Evolutionary conservation across 2,888 invertebrate genomes (phyloP).

Genomic region (Ectemnius cavifrons): DNA sequence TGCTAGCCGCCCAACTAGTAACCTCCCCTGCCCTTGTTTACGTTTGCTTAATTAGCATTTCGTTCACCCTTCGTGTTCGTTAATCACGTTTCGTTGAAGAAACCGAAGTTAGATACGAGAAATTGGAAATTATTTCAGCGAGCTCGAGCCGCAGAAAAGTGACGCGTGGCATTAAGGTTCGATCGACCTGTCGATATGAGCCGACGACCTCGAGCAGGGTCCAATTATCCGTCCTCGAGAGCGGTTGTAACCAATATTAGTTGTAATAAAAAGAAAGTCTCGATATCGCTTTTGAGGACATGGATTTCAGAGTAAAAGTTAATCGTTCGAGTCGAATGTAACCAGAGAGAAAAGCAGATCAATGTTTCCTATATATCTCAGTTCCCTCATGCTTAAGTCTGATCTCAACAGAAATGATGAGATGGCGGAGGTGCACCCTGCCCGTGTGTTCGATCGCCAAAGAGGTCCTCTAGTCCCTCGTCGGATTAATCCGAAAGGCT

Average conservation of each 20-base stretch:
- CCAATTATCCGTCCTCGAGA: slow-evolving; percentile 1
- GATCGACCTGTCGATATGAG: slow-evolving; percentile 42
- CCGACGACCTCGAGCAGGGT: slow-evolving; percentile 49
- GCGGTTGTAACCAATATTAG: too few species aligned
- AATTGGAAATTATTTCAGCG: neutral
- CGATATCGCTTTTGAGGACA: too few species aligned
- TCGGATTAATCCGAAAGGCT: slow-evolving; percentile 60
- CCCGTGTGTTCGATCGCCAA: slow-evolving; percentile 71
- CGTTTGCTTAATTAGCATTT: neutral
- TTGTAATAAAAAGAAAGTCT: too few species aligned
- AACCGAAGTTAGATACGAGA: neutral
- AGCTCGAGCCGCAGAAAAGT: neutral
- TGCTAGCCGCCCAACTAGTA: slow-evolving; percentile 9
- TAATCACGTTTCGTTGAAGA: slow-evolving; percentile 1
- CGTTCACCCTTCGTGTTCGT: neutral
- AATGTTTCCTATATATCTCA: too few species aligned
- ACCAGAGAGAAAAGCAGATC: too few species aligned
- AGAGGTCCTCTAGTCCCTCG: slow-evolving; percentile 76
- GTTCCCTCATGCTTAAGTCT: too few species aligned
- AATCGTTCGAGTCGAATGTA: too few species aligned
- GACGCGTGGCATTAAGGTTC: slow-evolving; percentile 21
- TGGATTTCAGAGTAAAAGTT: too few species aligned
- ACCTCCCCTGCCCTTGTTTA: neutral
- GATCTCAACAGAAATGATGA: neutral
- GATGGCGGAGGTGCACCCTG: slow-evolving; percentile 33